Percentiles rank a stretch among this genome's conserved stretches.
Evolutionary conservation across 2,888 invertebrate genomes (phyloP).

Genomic region (Pegoplata infirma): DNA sequence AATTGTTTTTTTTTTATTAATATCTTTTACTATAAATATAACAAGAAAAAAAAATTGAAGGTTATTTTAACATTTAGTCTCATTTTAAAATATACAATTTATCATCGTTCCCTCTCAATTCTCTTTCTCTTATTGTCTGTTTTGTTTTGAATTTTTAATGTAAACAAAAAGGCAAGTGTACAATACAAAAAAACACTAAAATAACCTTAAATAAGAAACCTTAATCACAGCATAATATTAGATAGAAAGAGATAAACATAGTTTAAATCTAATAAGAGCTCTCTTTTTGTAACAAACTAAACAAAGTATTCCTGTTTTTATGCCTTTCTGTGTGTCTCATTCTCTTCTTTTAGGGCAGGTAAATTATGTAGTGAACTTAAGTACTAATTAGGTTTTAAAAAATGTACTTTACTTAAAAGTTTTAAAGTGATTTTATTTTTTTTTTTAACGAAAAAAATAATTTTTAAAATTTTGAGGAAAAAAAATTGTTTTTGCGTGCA

Average conservation of each 20-base stretch:
- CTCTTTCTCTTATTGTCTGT: background rate
- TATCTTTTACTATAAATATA: conserved; percentile 26
- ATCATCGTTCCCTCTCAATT: conserved; percentile 11
- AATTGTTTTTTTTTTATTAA: conserved; percentile 7
- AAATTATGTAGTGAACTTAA: no score
- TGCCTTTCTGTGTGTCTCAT: background rate
- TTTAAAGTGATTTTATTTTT: no score
- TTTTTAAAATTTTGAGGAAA: no score
- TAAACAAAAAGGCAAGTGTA: conserved; percentile 66
- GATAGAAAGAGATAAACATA: conserved; percentile 18
- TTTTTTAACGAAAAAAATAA: no score
- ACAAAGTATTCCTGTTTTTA: conserved; percentile 1
- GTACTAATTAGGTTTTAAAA: no score
- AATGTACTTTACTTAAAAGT: no score
- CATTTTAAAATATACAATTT: conserved; percentile 3
- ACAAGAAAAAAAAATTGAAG: conserved; percentile 65
- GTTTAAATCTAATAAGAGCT: conserved; percentile 12
- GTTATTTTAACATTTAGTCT: conserved; percentile 63
- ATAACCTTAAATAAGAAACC: background rate
- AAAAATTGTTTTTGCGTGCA: no score
- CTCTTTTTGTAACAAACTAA: background rate
- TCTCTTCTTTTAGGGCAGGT: background rate
- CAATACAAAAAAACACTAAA: conserved; percentile 2
- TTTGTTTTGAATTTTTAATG: conserved; percentile 52
- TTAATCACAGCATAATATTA: background rate